phyloP scores from a whole-genome alignment of 2,888 invertebrate species.

The Chirona hameri region DNA sequence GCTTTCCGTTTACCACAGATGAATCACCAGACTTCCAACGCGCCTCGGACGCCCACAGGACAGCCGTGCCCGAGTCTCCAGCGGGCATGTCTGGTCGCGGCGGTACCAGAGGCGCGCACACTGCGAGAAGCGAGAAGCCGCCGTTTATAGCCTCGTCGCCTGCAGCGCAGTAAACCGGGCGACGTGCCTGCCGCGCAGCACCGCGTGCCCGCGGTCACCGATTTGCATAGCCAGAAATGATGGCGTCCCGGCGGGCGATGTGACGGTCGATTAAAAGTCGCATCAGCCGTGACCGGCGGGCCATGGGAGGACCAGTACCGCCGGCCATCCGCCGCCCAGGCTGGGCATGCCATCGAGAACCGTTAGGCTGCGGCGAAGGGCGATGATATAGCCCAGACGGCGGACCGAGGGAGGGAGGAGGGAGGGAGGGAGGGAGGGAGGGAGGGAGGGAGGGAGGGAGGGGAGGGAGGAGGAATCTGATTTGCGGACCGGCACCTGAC shows the following conservation, averaged over 20 bases:
- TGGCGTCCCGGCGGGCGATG: neutral
- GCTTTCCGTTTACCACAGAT: too few species aligned
- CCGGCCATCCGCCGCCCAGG: neutral
- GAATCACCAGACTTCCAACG: too few species aligned
- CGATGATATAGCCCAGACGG: neutral
- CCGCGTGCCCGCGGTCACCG: neutral
- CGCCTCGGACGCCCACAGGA: too few species aligned
- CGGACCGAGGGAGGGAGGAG: neutral
- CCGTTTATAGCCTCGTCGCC: too few species aligned
- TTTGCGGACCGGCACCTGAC: too few species aligned
- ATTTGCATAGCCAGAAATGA: neutral
- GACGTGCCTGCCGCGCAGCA: neutral
- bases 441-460: neutral
- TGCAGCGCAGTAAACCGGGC: too few species aligned
- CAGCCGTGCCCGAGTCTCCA: too few species aligned
- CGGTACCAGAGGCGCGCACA: too few species aligned
- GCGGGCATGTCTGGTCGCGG: too few species aligned
- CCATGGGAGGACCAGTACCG: neutral
- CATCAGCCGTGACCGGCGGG: neutral
- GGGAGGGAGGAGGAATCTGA: too few species aligned
- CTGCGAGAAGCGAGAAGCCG: too few species aligned
- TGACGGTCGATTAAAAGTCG: neutral
- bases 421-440: neutral
- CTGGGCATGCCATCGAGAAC: neutral
- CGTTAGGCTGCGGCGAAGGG: neutral